Evolutionary conservation across 2,113 vertebrate species (phyloP), one percentile per base, ranked within the genome.

Genomic region (Raja brachyura): DNA sequence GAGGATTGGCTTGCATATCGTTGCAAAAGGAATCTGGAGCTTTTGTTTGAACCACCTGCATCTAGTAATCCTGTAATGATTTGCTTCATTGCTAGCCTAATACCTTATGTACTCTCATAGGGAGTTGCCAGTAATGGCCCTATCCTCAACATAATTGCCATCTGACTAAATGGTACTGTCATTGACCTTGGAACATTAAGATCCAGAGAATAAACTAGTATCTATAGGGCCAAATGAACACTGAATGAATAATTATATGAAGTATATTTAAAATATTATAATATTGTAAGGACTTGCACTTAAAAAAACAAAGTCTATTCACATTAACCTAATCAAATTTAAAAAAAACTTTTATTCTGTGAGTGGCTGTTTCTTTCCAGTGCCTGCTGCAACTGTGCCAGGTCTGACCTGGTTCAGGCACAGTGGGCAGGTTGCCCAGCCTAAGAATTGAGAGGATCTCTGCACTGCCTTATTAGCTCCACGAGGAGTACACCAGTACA

Each of bases 1-100:
- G 11, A 88, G 28, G 28, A 31, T 16, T 66, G 28, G 83, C 28
- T 88, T 63, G 16, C 28, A 59, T 88, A 8, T 88, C 0, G n/a
- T 88, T 63, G 83, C 59, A 63, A 66, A 66, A 63, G 14, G 14
- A 88, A 88, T 63, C 79, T 56, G 31, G 0, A 31, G 83, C 59
- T 31, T 88, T 63, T 88, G 59, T 88, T 88, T 88, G 59, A 88
- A 88, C 59, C n/a, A 66, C 83, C 83, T 88, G 83, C 28, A 66
- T 88, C 59, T 88, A n/a, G 56, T 66, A 88, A 88, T 88, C 59
- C 83, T 63, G 2, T 31, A 66, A 63, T 88, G 59, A 88, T 88
- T 63, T 66, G 83, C 59, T 63, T 88, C 56, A 66, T 88, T 88
- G 83, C 83, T 88, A 18, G 13, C 13, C 28, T 63, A 31, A 85